Base-by-base conservation (phyloP, 2,888 invertebrate genomes). In the Octodonta nipae region DNA sequence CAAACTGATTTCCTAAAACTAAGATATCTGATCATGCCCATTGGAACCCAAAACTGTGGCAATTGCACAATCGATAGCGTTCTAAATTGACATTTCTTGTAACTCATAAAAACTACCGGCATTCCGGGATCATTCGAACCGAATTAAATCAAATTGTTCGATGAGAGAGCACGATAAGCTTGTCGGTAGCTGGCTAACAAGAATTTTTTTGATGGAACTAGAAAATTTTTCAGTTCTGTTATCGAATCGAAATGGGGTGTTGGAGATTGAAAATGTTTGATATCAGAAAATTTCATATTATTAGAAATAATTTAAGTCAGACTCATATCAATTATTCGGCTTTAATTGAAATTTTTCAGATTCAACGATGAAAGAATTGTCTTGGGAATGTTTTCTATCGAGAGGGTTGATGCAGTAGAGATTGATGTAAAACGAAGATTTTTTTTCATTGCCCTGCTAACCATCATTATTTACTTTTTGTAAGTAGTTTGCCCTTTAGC, bases 321-420 rank as follows among this genome's bases (percentile, higher is more conserved):
- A n/a, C 10, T 22, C 22, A 10, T 11, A 11, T n/a, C 10, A 22
- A 22, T 22, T 4, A 10, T 11, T 22, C 22, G 22, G 11, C 11
- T 22, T 22, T 22, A 22, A 22, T 22, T 22, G 22, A 22, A 22
- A 22, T 22, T 22, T 10, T 11, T 22, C 3, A 11, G 22, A 22
- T n/a, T n/a, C n/a, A n/a, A n/a, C n/a, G n/a, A n/a, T n/a, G n/a
- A n/a, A n/a, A n/a, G n/a, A n/a, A n/a, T n/a, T n/a, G n/a, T n/a
- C n/a, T n/a, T n/a, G n/a, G n/a, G n/a, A n/a, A n/a, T n/a, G n/a
- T n/a, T n/a, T n/a, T n/a, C n/a, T n/a, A 22, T 22, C 4, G 4
- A 11, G 20, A n/a, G 22, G 22, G 22, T 22, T 10, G 22, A 10
- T 22, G 10, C 22, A 11, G 22, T 22, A 11, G 20, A 11, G 10